A percentile compares a stretch with the other conserved stretches of the same genome.
Evolutionary conservation across 2,888 invertebrate species (phyloP).

Genomic region (Torymus auratus): DNA sequence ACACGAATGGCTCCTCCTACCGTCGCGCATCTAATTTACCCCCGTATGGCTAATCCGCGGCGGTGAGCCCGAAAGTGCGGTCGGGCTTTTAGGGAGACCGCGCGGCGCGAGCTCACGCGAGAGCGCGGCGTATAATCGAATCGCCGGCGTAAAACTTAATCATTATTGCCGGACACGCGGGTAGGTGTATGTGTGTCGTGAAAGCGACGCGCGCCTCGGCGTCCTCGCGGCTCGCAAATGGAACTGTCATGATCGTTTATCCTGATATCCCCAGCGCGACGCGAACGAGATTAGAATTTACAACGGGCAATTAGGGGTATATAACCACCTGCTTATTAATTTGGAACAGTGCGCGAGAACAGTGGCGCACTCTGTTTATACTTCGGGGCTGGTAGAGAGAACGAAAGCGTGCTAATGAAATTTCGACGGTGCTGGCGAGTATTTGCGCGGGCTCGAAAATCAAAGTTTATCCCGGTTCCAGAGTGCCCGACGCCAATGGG

Average conservation of each 20-base stretch:
- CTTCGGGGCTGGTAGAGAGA: too few species aligned
- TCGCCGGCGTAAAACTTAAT: constrained; percentile 43
- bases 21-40: too few species aligned
- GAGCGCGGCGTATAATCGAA: constrained; percentile 22
- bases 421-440: too few species aligned
- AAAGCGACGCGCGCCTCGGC: constrained; percentile 14
- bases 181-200: not conserved
- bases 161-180: constrained; percentile 19
- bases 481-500: too few species aligned
- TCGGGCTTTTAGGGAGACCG: too few species aligned
- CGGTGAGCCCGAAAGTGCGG: too few species aligned
- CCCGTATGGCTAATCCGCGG: too few species aligned
- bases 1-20: too few species aligned
- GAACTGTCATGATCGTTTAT: constrained; percentile 48
- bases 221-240: constrained; percentile 7
- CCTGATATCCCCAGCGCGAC: not conserved
- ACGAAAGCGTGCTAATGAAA: too few species aligned
- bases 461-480: too few species aligned
- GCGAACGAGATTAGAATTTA: constrained; percentile 42
- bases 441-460: not conserved
- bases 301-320: constrained; percentile 38
- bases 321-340: constrained; percentile 53
- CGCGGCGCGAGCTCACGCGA: not conserved
- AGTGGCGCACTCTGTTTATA: constrained; percentile 1
- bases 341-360: constrained; percentile 6